These are phyloP conservation scores for Pelecanus crispus DNA, from an alignment of 2,113 vertebrate species.

Conservation along the genomic window DNA sequence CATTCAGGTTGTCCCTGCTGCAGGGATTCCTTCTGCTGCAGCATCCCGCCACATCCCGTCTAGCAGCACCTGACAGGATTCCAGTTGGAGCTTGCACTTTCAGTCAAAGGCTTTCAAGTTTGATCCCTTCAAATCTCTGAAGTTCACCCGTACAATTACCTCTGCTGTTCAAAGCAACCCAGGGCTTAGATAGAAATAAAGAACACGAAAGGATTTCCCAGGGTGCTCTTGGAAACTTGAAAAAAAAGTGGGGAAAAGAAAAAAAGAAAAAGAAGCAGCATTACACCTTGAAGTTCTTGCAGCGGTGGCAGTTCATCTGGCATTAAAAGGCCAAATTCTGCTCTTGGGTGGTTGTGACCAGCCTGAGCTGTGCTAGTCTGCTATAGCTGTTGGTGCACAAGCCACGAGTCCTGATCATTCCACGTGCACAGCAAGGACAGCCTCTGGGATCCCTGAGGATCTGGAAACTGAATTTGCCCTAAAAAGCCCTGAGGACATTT, in stretches of 20 bases:
- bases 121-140: slow-evolving; percentile 66
- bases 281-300: neutral
- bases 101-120: slow-evolving; percentile 59
- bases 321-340: neutral
- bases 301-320: neutral
- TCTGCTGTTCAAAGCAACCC: slow-evolving; percentile 57
- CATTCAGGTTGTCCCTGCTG: neutral
- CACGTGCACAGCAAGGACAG: fast-evolving
- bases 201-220: slow-evolving; percentile 53
- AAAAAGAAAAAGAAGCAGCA: neutral
- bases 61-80: slow-evolving; percentile 42
- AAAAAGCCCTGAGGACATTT: neutral
- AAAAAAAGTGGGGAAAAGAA: neutral
- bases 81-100: slow-evolving; percentile 61
- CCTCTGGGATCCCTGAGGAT: neutral
- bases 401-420: neutral
- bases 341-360: neutral
- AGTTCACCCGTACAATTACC: slow-evolving; percentile 55
- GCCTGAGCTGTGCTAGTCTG: neutral
- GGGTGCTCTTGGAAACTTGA: neutral
- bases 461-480: neutral
- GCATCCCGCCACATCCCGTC: neutral
- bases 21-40: neutral
- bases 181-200: slow-evolving; percentile 60
- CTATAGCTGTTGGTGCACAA: fast-evolving